phyloP scores from a whole-genome alignment of 2,113 vertebrate genomes.

The Zapus hudsonius region DNA sequence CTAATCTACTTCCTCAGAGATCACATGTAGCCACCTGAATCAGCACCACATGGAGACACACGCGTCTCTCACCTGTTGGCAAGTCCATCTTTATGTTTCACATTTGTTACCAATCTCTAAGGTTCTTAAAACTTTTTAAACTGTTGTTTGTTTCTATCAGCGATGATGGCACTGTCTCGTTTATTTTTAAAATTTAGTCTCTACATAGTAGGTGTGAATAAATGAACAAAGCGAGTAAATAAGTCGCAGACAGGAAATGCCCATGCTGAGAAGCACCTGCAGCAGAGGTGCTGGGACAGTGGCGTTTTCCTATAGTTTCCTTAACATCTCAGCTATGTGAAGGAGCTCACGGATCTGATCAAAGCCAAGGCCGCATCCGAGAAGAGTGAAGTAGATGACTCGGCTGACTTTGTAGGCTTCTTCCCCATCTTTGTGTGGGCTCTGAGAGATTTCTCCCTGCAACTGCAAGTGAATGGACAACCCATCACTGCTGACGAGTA shows the following conservation, averaged over 20 bases:
- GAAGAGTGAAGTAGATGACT: neutral
- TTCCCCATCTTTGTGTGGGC: slow-evolving; percentile 84
- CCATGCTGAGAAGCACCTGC: neutral
- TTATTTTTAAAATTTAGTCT: neutral
- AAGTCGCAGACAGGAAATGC: neutral
- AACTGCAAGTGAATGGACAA: slow-evolving; percentile 61
- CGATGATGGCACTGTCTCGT: neutral
- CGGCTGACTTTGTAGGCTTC: slow-evolving; percentile 74
- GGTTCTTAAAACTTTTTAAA: neutral
- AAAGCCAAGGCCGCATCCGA: slow-evolving; percentile 59
- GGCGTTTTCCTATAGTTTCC: slow-evolving; percentile 18
- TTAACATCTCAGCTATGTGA: slow-evolving; percentile 78
- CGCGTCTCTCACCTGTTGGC: neutral
- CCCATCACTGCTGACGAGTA: slow-evolving; percentile 77
- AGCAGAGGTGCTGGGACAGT: neutral
- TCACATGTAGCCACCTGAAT: neutral
- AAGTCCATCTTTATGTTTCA: neutral
- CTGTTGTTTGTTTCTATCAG: neutral
- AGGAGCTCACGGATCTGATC: slow-evolving; percentile 73
- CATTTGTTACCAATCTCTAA: neutral
- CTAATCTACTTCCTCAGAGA: neutral
- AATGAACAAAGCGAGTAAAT: too few species aligned
- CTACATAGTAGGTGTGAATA: neutral
- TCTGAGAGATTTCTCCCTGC: slow-evolving; percentile 80
- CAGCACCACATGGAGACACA: neutral